Evolutionary conservation across 2,113 vertebrate genomes (phyloP).

Genomic region (Ammodytes marinus): DNA sequence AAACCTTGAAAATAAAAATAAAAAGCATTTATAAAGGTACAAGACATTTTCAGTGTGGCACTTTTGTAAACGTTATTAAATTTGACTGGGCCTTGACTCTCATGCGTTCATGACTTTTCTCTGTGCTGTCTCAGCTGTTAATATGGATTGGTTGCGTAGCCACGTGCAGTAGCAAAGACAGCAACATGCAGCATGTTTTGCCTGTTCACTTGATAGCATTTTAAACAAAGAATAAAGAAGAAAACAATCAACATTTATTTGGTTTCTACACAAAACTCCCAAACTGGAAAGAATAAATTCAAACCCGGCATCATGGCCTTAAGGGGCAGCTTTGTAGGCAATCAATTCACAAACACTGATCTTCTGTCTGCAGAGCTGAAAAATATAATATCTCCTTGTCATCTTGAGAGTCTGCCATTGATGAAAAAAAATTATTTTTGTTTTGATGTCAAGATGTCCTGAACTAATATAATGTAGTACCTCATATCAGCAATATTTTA

Average conservation of each 20-base stretch:
- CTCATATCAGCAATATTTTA: neutral
- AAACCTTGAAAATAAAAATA: too few relatives aligned
- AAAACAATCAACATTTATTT: too few relatives aligned
- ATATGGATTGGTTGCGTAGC: too few relatives aligned
- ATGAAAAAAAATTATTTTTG: neutral
- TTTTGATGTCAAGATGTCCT: neutral
- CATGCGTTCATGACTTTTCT: too few relatives aligned
- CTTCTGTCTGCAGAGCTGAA: neutral
- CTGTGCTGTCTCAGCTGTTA: too few relatives aligned
- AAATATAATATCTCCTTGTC: neutral
- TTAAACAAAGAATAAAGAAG: neutral
- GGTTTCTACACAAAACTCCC: neutral
- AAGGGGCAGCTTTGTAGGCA: neutral
- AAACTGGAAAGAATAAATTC: neutral
- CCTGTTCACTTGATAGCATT: neutral
- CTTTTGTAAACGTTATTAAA: too few relatives aligned
- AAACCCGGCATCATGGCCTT: neutral
- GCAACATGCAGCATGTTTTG: neutral
- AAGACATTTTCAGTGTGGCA: too few relatives aligned
- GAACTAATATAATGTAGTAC: neutral
- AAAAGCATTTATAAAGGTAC: too few relatives aligned
- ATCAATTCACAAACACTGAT: neutral
- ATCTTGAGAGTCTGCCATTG: neutral
- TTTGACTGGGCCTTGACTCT: too few relatives aligned
- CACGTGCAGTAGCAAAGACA: too few relatives aligned